Base-by-base conservation (phyloP, 1,140 invertebrate genomes). In the Leptinotarsa lineolata region DNA sequence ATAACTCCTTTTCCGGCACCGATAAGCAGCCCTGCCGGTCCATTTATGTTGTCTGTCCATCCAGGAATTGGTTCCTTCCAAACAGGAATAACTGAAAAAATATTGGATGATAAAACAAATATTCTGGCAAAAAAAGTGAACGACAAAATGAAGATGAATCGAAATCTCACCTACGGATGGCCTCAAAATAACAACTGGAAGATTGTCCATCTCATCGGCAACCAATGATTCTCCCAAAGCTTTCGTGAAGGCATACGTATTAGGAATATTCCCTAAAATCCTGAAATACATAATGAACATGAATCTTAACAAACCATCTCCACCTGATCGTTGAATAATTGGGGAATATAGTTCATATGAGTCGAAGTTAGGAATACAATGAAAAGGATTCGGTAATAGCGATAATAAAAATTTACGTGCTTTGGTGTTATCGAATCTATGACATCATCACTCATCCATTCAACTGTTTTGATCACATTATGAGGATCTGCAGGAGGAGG, bases 41-140 rank as follows among this genome's bases (percentile, higher is more conserved):
- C 95, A 82, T 97, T 97, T 72, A 95, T 92, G 82, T 97, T 97
- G 80, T 97, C 96, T 2, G 95, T 96, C 97, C 97, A 99, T 30
- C 96, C 95, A 0, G 92, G 92, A 5, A 94, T 74, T 1, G 93
- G 93, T 75, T 94, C 92, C 76, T 90, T 90, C 91, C 91, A 94
- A 22, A 93, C 87, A n/a, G 93, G 92, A 78, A 93, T 92, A 4
- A 94, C 89, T 89, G 86, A 22, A 39, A 39, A 11, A 2, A 11
- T 59, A 16, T 12, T n/a, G 58, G 15, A 20, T 59, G 13, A 59
- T 59, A 13, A 59, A 59, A 59, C 6, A 18, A 0, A 59, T 2
- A 59, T n/a, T n/a, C 15, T 59, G 15, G 15, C 11, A 59, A 20
- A 15, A 16, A 58, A 59, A 16, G 11, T 59, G 58, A 59, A 59